Conservation (phyloP, 1,140 invertebrate species). For the Drosophila melanogaster region DNA sequence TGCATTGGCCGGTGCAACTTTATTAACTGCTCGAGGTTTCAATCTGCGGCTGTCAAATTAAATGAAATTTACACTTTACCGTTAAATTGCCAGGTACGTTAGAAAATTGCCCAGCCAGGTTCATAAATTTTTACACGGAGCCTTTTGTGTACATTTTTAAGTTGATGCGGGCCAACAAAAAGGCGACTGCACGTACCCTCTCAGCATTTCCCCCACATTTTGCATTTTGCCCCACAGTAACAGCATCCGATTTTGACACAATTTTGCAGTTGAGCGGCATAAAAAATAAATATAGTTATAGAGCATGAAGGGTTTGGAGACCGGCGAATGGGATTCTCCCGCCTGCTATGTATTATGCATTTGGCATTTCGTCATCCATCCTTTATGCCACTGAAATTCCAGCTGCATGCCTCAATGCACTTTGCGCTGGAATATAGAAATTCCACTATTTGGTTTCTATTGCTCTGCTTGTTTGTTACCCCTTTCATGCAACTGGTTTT, state of each 20-base stretch:
- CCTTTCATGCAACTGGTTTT: conserved; percentile 66
- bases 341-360: conserved; percentile 62
- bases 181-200: neutral
- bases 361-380: conserved; percentile 54
- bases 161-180: conserved; percentile 26
- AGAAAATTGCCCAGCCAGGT: conserved; percentile 58
- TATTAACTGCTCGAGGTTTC: conserved; percentile 56
- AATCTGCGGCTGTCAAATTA: conserved; percentile 73
- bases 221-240: conserved; percentile 4
- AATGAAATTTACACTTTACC: conserved; percentile 82
- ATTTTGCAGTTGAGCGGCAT: conserved; percentile 60
- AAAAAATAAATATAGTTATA: conserved; percentile 39
- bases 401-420: conserved; percentile 68
- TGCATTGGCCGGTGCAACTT: conserved; percentile 45
- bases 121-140: conserved; percentile 54
- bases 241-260: conserved; percentile 76
- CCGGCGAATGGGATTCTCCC: neutral
- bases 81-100: conserved; percentile 78
- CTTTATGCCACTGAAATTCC: conserved; percentile 40
- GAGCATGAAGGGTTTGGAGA: neutral
- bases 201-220: neutral
- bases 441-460: conserved; percentile 57
- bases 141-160: conserved; percentile 65
- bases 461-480: conserved; percentile 29
- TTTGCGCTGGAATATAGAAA: conserved; percentile 63